These are phyloP conservation scores for Protaetia brevitarsis DNA, from an alignment of 1,140 invertebrate species.

Conservation along the genomic window DNA sequence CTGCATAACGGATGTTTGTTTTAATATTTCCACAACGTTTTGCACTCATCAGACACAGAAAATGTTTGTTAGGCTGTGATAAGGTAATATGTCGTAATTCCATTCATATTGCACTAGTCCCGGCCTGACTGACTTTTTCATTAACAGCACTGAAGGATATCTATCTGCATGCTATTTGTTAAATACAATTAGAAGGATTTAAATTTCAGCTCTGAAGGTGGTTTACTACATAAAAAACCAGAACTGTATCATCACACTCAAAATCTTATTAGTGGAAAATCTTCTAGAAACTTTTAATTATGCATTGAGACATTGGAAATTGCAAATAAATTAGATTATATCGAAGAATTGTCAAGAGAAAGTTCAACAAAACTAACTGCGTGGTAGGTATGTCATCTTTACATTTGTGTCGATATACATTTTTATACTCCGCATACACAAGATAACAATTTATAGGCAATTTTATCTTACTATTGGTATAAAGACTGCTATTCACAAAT, in stretches of 20 bases:
- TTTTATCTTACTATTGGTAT: background rate
- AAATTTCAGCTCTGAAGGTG: slow-evolving; percentile 8
- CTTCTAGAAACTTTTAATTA: background rate
- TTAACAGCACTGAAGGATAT: too few relatives aligned
- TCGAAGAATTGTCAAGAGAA: background rate
- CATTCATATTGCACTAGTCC: slow-evolving; percentile 20
- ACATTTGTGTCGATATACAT: background rate
- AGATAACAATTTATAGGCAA: too few relatives aligned
- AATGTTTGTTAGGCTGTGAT: slow-evolving; percentile 6
- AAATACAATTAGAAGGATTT: too few relatives aligned
- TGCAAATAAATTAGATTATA: background rate
- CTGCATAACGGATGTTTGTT: slow-evolving; percentile 17
- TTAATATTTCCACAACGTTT: slow-evolving; percentile 7
- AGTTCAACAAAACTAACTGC: background rate
- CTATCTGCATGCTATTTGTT: too few relatives aligned
- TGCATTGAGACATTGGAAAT: background rate
- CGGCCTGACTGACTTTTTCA: slow-evolving; percentile 3
- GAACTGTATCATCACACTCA: background rate
- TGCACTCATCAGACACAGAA: background rate
- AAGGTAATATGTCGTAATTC: slow-evolving; percentile 13
- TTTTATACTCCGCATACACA: too few relatives aligned
- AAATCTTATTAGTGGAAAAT: background rate
- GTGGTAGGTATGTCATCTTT: background rate
- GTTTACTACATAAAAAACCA: background rate
- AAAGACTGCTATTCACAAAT: too few relatives aligned